These are phyloP conservation scores for Myotis yumanensis DNA, from an alignment of 2,113 vertebrate genomes.

Conservation along the genomic window DNA sequence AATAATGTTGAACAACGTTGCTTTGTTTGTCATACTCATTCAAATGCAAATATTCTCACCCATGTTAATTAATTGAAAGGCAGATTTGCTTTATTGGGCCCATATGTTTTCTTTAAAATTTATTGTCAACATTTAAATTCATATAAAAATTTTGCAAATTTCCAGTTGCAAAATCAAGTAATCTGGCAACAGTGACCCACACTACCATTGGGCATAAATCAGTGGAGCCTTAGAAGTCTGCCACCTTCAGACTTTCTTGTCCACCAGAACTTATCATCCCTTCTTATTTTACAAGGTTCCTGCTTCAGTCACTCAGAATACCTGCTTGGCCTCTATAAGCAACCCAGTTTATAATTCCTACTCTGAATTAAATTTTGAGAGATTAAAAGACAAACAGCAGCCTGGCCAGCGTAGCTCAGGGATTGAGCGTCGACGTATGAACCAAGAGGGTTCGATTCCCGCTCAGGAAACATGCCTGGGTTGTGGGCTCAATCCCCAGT, in stretches of 20 bases:
- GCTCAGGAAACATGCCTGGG: no score
- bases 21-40: background rate
- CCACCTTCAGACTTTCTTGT: background rate
- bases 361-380: slow-evolving; percentile 36
- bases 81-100: slow-evolving; percentile 24
- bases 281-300: background rate
- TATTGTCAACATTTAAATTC: slow-evolving; percentile 16
- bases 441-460: no score
- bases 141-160: background rate
- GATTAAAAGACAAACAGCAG: slow-evolving; percentile 30
- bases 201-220: background rate
- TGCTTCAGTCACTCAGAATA: background rate
- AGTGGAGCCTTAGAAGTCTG: background rate
- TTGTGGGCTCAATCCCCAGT: no score
- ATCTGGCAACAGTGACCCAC: background rate
- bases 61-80: background rate
- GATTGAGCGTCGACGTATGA: no score
- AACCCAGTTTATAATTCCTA: slow-evolving; percentile 31
- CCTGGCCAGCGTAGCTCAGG: no score
- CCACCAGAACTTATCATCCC: background rate
- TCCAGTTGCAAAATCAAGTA: slow-evolving; percentile 20
- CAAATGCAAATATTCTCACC: background rate
- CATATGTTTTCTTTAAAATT: slow-evolving; percentile 10
- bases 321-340: background rate
- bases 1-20: background rate